Base-by-base conservation (phyloP, 2,113 vertebrate species). In the Colistium nudipinnis region DNA sequence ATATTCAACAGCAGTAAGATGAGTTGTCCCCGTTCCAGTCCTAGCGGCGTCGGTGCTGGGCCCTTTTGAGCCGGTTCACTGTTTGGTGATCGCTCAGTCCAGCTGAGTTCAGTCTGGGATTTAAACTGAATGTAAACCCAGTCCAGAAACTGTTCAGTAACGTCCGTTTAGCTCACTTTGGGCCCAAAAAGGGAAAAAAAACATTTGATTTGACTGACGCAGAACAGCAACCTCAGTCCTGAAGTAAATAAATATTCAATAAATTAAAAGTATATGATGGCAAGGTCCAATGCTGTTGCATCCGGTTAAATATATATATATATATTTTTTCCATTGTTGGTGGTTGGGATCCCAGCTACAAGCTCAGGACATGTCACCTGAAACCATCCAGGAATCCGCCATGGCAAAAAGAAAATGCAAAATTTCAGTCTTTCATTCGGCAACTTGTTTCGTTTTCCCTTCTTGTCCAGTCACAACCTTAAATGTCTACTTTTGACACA, bases 211-310 rank as follows among this genome's bases (percentile, higher is more conserved):
- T 7, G 39, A 43, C 39, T 22, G 43, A 19, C 16, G 19, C 25
- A 36, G 27, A 27, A 13, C 19, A 17, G 1, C 12, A 67, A 47
- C 9, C n/a, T 28, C n/a, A 20, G 48, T 56, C 20, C 38, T 59
- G 20, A n/a, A 44, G 39, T 73, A 76, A 76, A 76, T 66, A 28
- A 78, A 75, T 48, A 75, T 56, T 59, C 54, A 69, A 63, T 72
- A 68, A 68, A 60, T 75, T n/a, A 53, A 82, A 55, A 33, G 31
- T 25, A 7, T 25, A 7, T 31, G 12, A 27, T 2, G 28, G 19
- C 6, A 45, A 17, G 7, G 30, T 27, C 31, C 17, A 49, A 28
- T 12, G 8, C 16, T 6, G 13, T 17, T 11, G 13, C 22, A 10
- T 27, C 44, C 22, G 30, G 27, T 4, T 19, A 35, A 10, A 3